These are phyloP conservation scores for Microctonus brassicae DNA, from an alignment of 2,888 invertebrate genomes.

Conservation along the genomic window DNA sequence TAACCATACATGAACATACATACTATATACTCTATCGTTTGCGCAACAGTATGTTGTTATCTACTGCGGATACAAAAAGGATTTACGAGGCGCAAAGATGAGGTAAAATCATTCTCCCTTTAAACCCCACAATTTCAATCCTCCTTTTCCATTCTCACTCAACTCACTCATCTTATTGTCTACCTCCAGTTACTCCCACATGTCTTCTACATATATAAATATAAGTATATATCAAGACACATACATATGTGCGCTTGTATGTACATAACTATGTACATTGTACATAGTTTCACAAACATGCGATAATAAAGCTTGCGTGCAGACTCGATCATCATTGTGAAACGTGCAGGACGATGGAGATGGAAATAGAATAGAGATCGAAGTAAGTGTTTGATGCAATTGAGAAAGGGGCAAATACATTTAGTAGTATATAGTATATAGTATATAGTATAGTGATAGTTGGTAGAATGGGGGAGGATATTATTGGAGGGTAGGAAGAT, in stretches of 20 bases:
- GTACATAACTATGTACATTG: no score
- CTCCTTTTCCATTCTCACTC: neutral
- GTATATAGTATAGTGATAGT: neutral
- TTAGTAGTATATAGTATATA: no score
- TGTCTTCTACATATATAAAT: no score
- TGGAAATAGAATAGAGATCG: neutral
- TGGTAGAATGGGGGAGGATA: neutral
- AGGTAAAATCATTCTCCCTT: neutral
- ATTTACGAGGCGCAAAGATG: conserved; percentile 24
- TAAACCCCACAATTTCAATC: neutral
- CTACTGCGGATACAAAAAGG: conserved; percentile 11
- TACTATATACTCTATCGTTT: neutral
- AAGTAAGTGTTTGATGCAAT: neutral
- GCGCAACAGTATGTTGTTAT: conserved; percentile 26
- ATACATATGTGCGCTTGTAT: neutral
- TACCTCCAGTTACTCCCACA: neutral
- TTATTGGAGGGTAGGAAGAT: conserved; percentile 7
- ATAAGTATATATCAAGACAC: no score
- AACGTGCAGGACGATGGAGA: neutral
- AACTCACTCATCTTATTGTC: conserved; percentile 1
- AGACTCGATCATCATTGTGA: conserved; percentile 15
- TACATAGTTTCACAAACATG: neutral
- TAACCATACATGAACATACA: neutral
- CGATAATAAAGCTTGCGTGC: conserved; percentile 26
- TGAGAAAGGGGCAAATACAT: neutral